Base-by-base conservation (phyloP, 2,113 vertebrate species). In the Pitta sordida region DNA sequence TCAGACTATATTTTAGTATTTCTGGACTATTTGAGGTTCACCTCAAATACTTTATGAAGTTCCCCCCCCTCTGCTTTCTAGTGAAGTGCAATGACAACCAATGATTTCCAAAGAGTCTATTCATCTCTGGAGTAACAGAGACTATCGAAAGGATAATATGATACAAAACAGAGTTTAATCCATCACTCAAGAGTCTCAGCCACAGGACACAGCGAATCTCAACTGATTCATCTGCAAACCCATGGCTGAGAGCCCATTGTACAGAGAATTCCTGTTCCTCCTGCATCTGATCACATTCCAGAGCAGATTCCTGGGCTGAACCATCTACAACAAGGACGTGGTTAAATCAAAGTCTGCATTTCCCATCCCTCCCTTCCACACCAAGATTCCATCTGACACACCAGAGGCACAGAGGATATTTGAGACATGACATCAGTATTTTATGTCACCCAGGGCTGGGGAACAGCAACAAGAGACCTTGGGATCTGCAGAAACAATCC, bases 401-500 rank as follows among this genome's bases (percentile, higher is more conserved):
- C 58, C 39, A 44, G 55, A 58, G 67, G 48, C 49, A 4, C 71
- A 15, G 46, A 22, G 63, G 76, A 22, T 44, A 49, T 48, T 78
- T 87, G 93, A 73, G 88, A 68, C 68, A 17, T 59, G 27, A 86
- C 78, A 37, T n/a, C 76, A 39, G 55, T 5, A 34, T 39, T 93
- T 91, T 53, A 20, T 86, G 82, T 79, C 90, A 75, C 81, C 76
- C 19, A 7, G 9, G 75, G 37, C 79, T 55, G 53, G 69, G 62
- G 55, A 65, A 77, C 86, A 70, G 60, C 12, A 79, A 13, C n/a
- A 60, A 87, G 49, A 92, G 68, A 13, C 43, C 63, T 4, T 55
- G 39, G 49, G 78, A 64, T 93, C 95, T 97, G 96, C 23, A 94
- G 87, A 92, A 97, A 83, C 59, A 23, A 93, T 97, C 94, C 91